A percentile compares a stretch with the other conserved stretches of the same genome.
phyloP scores from a whole-genome alignment of 2,797 vertebrate genomes.

The Malurus leucopterus region DNA sequence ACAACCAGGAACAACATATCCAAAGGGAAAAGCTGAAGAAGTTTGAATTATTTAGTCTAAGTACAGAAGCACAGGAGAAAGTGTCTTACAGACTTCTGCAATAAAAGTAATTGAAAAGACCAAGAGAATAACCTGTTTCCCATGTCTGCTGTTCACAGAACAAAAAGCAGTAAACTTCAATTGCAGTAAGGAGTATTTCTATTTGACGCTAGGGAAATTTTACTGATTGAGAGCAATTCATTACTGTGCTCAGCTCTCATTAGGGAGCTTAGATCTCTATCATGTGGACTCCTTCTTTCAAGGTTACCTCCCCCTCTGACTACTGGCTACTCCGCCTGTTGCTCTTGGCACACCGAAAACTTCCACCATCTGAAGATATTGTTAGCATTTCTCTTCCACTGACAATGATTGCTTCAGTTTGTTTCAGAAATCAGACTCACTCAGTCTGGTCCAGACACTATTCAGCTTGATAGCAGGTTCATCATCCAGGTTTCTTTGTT shows the following conservation, averaged over 20 bases:
- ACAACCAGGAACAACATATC: neutral
- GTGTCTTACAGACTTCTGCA: neutral
- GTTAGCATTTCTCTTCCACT: neutral
- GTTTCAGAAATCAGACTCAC: neutral
- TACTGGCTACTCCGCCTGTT: neutral
- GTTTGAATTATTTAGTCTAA: neutral
- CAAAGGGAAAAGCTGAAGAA: neutral
- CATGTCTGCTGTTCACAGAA: neutral
- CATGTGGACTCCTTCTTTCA: neutral
- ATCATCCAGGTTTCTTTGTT: neutral
- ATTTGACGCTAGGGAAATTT: neutral
- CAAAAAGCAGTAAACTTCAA: neutral
- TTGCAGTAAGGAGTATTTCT: neutral
- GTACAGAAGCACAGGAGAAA: neutral
- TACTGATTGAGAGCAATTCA: neutral
- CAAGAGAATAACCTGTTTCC: neutral
- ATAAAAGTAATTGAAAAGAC: neutral
- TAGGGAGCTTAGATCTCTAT: neutral
- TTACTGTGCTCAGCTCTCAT: neutral
- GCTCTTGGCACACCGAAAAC: neutral
- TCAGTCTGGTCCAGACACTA: neutral
- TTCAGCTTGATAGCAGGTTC: neutral
- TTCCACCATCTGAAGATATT: neutral
- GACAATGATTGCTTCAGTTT: neutral
- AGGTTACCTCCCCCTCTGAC: neutral